A percentile compares a stretch with the other conserved stretches of the same genome.
Conservation (phyloP, 2,888 invertebrate genomes). For the Blastobasis adustella region DNA sequence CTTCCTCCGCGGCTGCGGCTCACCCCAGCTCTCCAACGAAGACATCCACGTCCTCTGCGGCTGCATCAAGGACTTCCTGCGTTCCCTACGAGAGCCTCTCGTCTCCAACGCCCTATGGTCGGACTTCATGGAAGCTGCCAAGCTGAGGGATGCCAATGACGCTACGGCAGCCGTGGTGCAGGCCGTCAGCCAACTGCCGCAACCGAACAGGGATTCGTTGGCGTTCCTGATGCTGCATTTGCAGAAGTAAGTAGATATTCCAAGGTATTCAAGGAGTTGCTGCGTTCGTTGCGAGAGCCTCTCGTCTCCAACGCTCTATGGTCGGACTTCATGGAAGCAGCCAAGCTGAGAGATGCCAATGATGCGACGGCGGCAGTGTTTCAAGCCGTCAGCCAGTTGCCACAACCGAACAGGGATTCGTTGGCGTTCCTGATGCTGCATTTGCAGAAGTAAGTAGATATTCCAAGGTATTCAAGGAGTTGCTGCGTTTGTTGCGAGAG, state of each 20-base stretch:
- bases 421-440: slow-evolving; percentile 94
- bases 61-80: slow-evolving; percentile 94
- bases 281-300: slow-evolving; percentile 91
- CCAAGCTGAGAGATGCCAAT: slow-evolving; percentile 67
- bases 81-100: slow-evolving; percentile 91
- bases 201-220: slow-evolving; percentile 94
- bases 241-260: slow-evolving; percentile 74
- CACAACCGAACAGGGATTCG: slow-evolving; percentile 95
- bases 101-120: slow-evolving; percentile 88
- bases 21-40: slow-evolving; percentile 82
- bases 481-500: slow-evolving; percentile 90
- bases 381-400: slow-evolving; percentile 88
- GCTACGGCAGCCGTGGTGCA: slow-evolving; percentile 80
- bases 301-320: slow-evolving; percentile 88
- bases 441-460: slow-evolving; percentile 79
- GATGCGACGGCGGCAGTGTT: slow-evolving; percentile 80
- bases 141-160: slow-evolving; percentile 71
- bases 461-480: slow-evolving; percentile 82
- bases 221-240: slow-evolving; percentile 94
- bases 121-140: slow-evolving; percentile 84
- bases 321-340: slow-evolving; percentile 86
- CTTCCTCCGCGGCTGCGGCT: slow-evolving; percentile 89
- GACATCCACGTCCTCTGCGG: slow-evolving; percentile 95
- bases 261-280: slow-evolving; percentile 86
- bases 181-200: slow-evolving; percentile 89